Evolutionary conservation across 2,888 invertebrate species (phyloP), one percentile per base, ranked within the genome.

Genomic region (Lasioglossum figueresi): DNA sequence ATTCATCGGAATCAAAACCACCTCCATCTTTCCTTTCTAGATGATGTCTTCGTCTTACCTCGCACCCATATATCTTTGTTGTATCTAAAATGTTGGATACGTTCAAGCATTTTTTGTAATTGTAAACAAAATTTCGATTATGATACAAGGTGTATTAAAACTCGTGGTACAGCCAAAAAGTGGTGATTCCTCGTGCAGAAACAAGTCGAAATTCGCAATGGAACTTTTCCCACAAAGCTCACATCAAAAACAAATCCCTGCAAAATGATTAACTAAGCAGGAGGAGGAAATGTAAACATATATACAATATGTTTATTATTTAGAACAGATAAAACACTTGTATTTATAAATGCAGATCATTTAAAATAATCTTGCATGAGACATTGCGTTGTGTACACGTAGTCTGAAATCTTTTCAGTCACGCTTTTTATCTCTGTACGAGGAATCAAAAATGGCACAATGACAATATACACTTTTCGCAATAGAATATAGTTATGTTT

Each of bases 61-160:
- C 99, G 94, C 99, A 99, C 0, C 98, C 99, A 93, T 99, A 99
- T 23, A 99, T 97, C 96, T 99, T 99, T 93, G 98, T 99, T 80
- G 97, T 97, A 93, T 97, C 99, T 98, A 92, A n/a, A 94, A 93
- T 56, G 72, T 66, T 23, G n/a, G 19, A 68, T 23, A 77, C 40
- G 31, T 52, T 70, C 43, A 45, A 45, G 6, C 2, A 19, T 2
- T 16, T 34, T n/a, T n/a, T n/a, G n/a, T n/a, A n/a, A n/a, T n/a
- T 72, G 40, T 10, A 72, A 43, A 71, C 6, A 34, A 4, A 40
- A 56, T 56, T 14, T 16, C 3, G 10, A n/a, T n/a, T n/a, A n/a
- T n/a, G 16, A 63, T 63, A 16, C 16, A 27, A 63, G 12, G 14
- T 19, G 10, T 68, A 37, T 31, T 63, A 63, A 16, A 31, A 31